Conservation (phyloP, 2,797 vertebrate genomes). For the Galaxias olidus region DNA sequence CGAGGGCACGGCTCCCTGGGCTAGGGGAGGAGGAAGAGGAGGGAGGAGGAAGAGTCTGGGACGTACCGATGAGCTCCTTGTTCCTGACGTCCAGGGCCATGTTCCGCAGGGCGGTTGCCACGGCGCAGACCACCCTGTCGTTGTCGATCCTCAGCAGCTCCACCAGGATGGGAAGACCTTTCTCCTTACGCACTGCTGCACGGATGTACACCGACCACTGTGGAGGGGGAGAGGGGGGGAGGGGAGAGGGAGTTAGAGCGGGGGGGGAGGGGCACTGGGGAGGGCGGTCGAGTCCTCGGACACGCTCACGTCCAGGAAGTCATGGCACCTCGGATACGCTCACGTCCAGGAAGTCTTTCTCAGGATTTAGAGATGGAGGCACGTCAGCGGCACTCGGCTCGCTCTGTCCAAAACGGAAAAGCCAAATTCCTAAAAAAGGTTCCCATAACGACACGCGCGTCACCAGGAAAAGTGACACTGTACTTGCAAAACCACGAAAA, state of each 20-base stretch:
- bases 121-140: conserved; percentile 88
- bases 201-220: conserved; percentile 90
- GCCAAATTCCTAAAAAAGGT: too few species aligned
- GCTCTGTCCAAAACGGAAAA: too few species aligned
- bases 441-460: too few species aligned
- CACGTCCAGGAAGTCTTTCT: too few species aligned
- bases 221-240: conserved; percentile 15
- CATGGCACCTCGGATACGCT: too few species aligned
- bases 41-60: too few species aligned
- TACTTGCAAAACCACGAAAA: background rate
- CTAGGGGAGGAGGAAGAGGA: too few species aligned
- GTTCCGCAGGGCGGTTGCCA: conserved; percentile 89
- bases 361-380: too few species aligned
- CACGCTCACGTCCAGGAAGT: conserved; percentile 9
- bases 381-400: too few species aligned
- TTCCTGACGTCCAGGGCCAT: conserved; percentile 92
- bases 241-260: conserved; percentile 4
- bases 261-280: conserved; percentile 7
- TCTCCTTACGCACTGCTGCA: conserved; percentile 88
- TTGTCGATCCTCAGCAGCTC: conserved; percentile 90
- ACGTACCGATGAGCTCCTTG: conserved; percentile 87
- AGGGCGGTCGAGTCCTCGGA: too few species aligned
- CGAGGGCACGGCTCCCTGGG: too few species aligned
- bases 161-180: conserved; percentile 88
- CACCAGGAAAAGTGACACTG: too few species aligned